Evolutionary conservation across 2,113 vertebrate genomes (phyloP).

Genomic region (Malurus cyaneus): DNA sequence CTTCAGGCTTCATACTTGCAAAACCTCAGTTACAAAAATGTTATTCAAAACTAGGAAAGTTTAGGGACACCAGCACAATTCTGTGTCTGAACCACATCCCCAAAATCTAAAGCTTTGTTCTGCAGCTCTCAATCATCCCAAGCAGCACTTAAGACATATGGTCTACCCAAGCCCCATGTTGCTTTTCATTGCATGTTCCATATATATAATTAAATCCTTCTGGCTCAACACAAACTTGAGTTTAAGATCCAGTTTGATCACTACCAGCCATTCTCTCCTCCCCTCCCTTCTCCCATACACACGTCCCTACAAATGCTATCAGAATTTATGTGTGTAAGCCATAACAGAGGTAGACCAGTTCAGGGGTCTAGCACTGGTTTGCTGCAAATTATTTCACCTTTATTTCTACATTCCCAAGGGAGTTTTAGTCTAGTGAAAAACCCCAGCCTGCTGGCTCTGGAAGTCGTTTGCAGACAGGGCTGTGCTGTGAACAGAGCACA

Average conservation of each 20-base stretch:
- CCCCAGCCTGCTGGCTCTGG: background rate
- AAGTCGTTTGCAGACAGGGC: background rate
- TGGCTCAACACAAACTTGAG: background rate
- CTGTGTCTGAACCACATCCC: slow-evolving; percentile 11
- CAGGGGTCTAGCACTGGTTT: background rate
- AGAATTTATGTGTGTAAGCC: background rate
- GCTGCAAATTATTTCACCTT: background rate
- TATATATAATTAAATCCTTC: background rate
- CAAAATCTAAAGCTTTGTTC: background rate
- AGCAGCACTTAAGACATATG: background rate
- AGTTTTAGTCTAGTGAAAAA: background rate
- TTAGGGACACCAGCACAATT: slow-evolving; percentile 24
- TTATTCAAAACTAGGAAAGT: slow-evolving; percentile 39
- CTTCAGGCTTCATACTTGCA: slow-evolving; percentile 48
- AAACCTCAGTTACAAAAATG: slow-evolving; percentile 52
- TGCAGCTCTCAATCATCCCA: background rate
- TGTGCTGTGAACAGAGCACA: fast-evolving
- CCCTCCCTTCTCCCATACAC: background rate
- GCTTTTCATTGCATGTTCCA: background rate
- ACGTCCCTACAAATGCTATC: background rate
- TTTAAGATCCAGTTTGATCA: slow-evolving; percentile 6
- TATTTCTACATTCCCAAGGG: background rate
- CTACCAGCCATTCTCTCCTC: background rate
- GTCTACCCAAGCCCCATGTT: background rate
- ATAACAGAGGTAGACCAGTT: background rate